Conservation (phyloP, 1,140 invertebrate species). For the Cepaea nemoralis region DNA sequence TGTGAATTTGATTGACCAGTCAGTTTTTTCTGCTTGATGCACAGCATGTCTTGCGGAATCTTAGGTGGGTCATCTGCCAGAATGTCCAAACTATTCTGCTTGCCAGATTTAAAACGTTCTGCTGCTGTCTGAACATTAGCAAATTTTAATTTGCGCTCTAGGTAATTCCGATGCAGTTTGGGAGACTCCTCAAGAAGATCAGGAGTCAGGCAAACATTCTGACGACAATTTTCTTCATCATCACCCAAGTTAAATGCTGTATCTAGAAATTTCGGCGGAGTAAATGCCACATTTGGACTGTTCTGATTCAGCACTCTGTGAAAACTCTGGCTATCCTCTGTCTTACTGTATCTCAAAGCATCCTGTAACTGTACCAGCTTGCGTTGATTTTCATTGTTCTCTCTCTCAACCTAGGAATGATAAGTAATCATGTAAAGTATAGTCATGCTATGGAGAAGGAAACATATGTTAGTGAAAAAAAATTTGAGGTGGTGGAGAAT, state of each 20-base stretch:
- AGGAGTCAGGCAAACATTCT: slow-evolving; percentile 24
- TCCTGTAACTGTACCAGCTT: slow-evolving; percentile 47
- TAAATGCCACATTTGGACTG: slow-evolving; percentile 40
- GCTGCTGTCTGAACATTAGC: slow-evolving; percentile 48
- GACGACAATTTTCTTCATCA: neutral
- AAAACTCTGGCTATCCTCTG: slow-evolving; percentile 50
- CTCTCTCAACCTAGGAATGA: slow-evolving; percentile 44
- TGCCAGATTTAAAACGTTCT: slow-evolving; percentile 41
- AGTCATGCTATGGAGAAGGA: no score
- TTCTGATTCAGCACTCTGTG: slow-evolving; percentile 48
- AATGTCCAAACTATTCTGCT: slow-evolving; percentile 43
- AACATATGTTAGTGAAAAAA: no score
- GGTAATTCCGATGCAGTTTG: slow-evolving; percentile 15
- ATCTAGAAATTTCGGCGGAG: slow-evolving; percentile 16
- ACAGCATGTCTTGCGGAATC: slow-evolving; percentile 42
- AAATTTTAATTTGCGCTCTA: slow-evolving; percentile 47
- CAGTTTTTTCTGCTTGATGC: slow-evolving; percentile 51
- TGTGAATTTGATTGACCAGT: slow-evolving; percentile 34
- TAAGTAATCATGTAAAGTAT: neutral
- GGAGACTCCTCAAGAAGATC: slow-evolving; percentile 45
- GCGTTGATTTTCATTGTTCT: slow-evolving; percentile 46
- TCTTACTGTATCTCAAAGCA: slow-evolving; percentile 41
- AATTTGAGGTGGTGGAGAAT: no score
- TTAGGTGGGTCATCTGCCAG: slow-evolving; percentile 35
- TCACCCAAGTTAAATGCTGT: neutral